Percentiles rank a stretch among this genome's conserved stretches.
phyloP scores from a whole-genome alignment of 1,140 invertebrate species.

The Drosophila truncata region DNA sequence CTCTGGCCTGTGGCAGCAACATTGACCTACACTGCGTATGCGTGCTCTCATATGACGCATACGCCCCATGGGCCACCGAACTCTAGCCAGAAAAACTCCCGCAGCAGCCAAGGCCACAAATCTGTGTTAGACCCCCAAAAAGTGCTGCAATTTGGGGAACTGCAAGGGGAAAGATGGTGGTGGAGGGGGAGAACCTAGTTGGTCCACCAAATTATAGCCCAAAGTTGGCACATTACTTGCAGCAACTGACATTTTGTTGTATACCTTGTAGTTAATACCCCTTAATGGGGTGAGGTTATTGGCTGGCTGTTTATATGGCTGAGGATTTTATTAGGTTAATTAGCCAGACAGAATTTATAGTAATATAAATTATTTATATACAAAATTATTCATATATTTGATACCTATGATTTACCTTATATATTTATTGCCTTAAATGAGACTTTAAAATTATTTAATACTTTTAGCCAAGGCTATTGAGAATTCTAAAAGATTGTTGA shows the following conservation, averaged over 20 bases:
- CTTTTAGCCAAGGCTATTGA: neutral
- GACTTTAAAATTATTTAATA: neutral
- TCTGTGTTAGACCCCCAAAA: constrained; percentile 66
- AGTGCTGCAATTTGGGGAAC: constrained; percentile 21
- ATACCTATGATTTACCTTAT: too few relatives aligned
- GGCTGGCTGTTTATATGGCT: neutral
- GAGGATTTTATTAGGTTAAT: neutral
- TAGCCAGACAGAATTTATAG: neutral
- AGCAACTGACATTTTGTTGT: constrained; percentile 58
- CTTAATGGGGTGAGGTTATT: constrained; percentile 31
- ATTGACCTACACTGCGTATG: constrained; percentile 80
- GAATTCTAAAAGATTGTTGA: neutral
- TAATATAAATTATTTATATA: neutral
- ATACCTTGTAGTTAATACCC: constrained; percentile 66
- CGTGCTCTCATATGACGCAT: constrained; percentile 71
- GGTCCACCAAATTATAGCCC: constrained; percentile 71
- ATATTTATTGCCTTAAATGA: too few relatives aligned
- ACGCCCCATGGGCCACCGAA: constrained; percentile 61
- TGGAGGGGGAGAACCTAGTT: neutral
- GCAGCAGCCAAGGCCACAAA: constrained; percentile 71
- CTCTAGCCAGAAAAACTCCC: constrained; percentile 11
- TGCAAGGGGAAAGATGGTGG: neutral
- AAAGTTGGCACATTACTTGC: constrained; percentile 80
- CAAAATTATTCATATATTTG: neutral
- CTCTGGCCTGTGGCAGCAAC: constrained; percentile 38